Evolutionary conservation across 2,888 invertebrate species (phyloP).

Genomic region (Lymantria monacha): DNA sequence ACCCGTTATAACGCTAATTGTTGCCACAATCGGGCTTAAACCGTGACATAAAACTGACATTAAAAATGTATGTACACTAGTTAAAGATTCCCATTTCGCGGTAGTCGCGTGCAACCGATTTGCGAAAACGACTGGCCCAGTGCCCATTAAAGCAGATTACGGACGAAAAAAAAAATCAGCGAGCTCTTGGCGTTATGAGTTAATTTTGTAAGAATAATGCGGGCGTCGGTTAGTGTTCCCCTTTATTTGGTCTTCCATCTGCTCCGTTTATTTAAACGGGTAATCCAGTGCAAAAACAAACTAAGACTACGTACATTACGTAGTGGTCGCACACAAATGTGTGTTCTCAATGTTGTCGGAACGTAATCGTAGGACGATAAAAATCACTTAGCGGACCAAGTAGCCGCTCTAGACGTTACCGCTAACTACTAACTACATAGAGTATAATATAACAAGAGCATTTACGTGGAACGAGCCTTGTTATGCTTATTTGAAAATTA

Average conservation of each 20-base stretch:
- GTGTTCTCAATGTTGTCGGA: conserved; percentile 62
- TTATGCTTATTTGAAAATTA: conserved; percentile 50
- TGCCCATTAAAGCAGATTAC: conserved; percentile 80
- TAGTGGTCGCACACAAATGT: conserved; percentile 63
- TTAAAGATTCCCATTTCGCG: conserved; percentile 77
- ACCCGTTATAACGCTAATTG: conserved; percentile 76
- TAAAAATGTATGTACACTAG: conserved; percentile 76
- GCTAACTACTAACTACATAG: conserved; percentile 52
- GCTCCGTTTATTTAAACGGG: conserved; percentile 75
- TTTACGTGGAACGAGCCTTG: conserved; percentile 45
- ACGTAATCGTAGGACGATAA: conserved; percentile 70
- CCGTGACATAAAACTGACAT: conserved; percentile 72
- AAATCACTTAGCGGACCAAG: conserved; percentile 70
- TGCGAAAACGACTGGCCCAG: conserved; percentile 75
- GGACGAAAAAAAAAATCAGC: conserved; percentile 71
- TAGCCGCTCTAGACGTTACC: conserved; percentile 56
- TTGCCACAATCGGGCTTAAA: conserved; percentile 67
- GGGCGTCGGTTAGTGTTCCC: conserved; percentile 69
- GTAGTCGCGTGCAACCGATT: conserved; percentile 72
- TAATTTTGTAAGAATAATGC: conserved; percentile 81
- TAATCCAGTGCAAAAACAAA: conserved; percentile 73
- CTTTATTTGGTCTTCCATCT: conserved; percentile 76
- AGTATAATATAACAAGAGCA: conserved; percentile 46
- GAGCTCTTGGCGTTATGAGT: conserved; percentile 79
- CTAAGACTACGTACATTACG: conserved; percentile 52